These are phyloP conservation scores for Cetoscarus ocellatus DNA, from an alignment of 2,797 vertebrate genomes.

Conservation along the genomic window DNA sequence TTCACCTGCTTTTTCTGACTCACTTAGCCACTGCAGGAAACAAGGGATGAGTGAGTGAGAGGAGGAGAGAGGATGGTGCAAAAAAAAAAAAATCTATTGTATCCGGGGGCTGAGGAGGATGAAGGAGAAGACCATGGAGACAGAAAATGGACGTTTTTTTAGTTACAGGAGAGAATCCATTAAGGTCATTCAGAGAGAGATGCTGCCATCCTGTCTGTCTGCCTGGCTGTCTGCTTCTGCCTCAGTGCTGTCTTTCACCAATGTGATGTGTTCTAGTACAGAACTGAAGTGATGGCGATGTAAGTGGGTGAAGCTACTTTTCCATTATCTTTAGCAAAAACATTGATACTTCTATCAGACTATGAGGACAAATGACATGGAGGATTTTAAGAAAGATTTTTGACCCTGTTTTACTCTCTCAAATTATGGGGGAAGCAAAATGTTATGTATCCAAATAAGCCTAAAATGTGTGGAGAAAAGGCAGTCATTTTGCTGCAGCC, in stretches of 20 bases:
- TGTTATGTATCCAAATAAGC: too few species aligned
- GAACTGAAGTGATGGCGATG: not conserved
- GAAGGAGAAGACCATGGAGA: conserved; percentile 44
- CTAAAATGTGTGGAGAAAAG: too few species aligned
- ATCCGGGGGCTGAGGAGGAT: conserved; percentile 39
- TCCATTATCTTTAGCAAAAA: conserved; percentile 4
- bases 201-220: conserved; percentile 3
- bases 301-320: conserved; percentile 10
- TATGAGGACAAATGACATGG: not conserved
- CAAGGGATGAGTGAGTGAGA: conserved; percentile 25
- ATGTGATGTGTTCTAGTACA: conserved; percentile 27
- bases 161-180: conserved; percentile 67
- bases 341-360: conserved; percentile 9
- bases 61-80: conserved; percentile 8
- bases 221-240: conserved; percentile 13
- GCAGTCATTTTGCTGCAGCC: too few species aligned
- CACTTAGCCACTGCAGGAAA: conserved; percentile 39
- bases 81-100: conserved; percentile 52
- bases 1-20: conserved; percentile 17
- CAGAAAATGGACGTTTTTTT: conserved; percentile 62
- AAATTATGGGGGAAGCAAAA: too few species aligned
- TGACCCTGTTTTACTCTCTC: too few species aligned
- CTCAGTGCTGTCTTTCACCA: conserved; percentile 5
- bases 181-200: conserved; percentile 59
- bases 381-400: not conserved